Evolutionary conservation across 2,113 vertebrate species (phyloP), one percentile per base, ranked within the genome.

Genomic region (Grantiella picta): DNA sequence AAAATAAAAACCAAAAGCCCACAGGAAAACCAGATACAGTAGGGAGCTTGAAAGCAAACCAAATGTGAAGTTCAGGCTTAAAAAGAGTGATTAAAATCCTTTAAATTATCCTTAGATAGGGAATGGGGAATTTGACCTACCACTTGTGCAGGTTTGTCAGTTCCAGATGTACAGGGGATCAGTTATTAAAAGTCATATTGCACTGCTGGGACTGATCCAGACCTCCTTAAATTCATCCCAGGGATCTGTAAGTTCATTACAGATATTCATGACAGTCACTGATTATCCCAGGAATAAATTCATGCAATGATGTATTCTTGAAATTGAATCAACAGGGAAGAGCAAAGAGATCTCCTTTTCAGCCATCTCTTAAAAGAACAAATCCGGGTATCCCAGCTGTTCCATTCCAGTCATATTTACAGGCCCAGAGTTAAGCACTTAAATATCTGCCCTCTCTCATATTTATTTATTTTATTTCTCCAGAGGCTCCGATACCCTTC

Each of bases 1-100:
- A 72, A 95, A 96, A 89, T 73, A 75, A 81, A 97, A 93, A 53
- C 72, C 57, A 83, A 82, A 91, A 90, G 65, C 53, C 84, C 56
- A 75, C 19, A 85, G 53, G 71, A 92, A 84, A 80, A 95, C 6
- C 7, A 89, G 65, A 96, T 80, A 70, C 4, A 82, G 72, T 64
- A 44, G 27, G 82, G 86, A 93, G 60, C 36, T 82, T 93, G 70
- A 94, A 93, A 91, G 33, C 45, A 78, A 91, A 88, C 16, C 71
- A 73, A 81, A 71, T 86, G n/a, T 33, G n/a, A 89, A 79, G 12
- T 71, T 93, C 71, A 72, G 70, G 40, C 29, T 91, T 59, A 40
- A 77, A 79, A 71, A 45, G 56, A 83, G 88, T 87, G 63, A 95
- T 92, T 82, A 49, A 75, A 81, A 83, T 82, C 72, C 42, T 94